Percentiles rank a stretch among this genome's conserved stretches.
These are phyloP conservation scores for Phymastichus coffea DNA, from an alignment of 1,140 invertebrate species.

Conservation along the genomic window DNA sequence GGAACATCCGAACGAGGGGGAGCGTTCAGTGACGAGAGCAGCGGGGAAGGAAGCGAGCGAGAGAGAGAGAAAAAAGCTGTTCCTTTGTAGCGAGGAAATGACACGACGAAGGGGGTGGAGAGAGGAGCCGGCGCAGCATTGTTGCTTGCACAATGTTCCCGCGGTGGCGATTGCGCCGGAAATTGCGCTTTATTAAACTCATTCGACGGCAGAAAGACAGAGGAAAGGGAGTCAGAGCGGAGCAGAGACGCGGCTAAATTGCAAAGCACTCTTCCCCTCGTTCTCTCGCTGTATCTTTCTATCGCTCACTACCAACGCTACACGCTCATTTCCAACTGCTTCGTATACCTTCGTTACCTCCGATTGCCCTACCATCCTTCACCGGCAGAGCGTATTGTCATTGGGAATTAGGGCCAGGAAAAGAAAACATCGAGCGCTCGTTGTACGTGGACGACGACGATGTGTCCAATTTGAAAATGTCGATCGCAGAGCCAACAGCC, in stretches of 20 bases:
- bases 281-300: not conserved
- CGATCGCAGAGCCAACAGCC: no score
- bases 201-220: slow-evolving; percentile 20
- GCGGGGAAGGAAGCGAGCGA: not conserved
- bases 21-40: slow-evolving; percentile 1
- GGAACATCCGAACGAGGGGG: slow-evolving; percentile 6
- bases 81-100: slow-evolving; percentile 25
- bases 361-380: no score
- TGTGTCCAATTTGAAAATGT: no score
- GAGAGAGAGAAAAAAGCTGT: slow-evolving; percentile 6
- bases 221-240: no score
- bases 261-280: not conserved
- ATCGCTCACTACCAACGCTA: not conserved
- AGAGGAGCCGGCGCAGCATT: slow-evolving; percentile 13
- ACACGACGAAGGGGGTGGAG: not conserved
- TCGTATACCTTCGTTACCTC: no score
- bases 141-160: slow-evolving; percentile 29
- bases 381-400: no score
- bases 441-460: no score
- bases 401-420: no score
- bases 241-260: slow-evolving; percentile 12
- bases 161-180: slow-evolving; percentile 26
- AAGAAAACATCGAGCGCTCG: no score
- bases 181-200: slow-evolving; percentile 36
- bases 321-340: no score